Percentiles rank a stretch among this genome's conserved stretches.
Conservation (phyloP, 2,797 vertebrate genomes). For the Saxicola maurus region DNA sequence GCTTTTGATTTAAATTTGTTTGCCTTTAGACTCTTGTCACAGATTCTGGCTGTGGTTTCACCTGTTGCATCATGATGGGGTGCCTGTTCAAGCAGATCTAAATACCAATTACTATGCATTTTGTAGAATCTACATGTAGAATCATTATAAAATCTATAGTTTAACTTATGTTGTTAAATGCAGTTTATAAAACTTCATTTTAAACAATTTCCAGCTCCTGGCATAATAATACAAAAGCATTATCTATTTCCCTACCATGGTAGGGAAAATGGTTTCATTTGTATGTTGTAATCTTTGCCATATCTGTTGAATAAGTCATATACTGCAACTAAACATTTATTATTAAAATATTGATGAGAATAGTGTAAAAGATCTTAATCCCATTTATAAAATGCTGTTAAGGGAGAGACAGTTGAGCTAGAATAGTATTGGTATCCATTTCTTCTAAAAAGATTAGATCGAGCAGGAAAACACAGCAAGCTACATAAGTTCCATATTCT, state of each 20-base stretch:
- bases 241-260: background rate
- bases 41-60: background rate
- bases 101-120: background rate
- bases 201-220: background rate
- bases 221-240: background rate
- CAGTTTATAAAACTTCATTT: background rate
- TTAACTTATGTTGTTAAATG: background rate
- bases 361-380: background rate
- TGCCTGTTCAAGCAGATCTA: background rate
- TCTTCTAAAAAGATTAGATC: background rate
- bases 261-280: background rate
- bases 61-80: background rate
- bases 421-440: background rate
- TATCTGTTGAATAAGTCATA: background rate
- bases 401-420: rapidly evolving
- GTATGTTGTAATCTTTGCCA: background rate
- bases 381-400: rapidly evolving
- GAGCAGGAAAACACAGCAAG: background rate
- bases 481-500: background rate
- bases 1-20: background rate
- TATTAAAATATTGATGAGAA: background rate
- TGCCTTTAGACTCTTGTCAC: background rate
- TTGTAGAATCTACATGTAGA: background rate
- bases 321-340: background rate
- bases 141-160: background rate